Evolutionary conservation across 92 coral and sea anemone genomes (phyloP).

Genomic region (Palythoa grandis): DNA sequence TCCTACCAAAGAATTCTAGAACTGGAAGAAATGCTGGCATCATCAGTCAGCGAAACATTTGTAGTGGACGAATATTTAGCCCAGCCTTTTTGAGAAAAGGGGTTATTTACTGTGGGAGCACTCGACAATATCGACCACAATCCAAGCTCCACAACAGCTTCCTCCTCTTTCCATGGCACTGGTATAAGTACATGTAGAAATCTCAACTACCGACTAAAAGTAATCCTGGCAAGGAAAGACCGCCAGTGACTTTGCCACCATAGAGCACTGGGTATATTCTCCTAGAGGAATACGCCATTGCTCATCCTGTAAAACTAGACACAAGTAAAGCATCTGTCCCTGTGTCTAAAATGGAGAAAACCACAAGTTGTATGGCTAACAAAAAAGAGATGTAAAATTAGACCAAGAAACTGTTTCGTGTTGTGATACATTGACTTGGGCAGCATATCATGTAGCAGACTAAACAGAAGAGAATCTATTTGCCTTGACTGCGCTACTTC

Average conservation of each 20-base stretch:
- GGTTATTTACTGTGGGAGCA: conserved; percentile 60
- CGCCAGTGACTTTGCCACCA: conserved; percentile 55
- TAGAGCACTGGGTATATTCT: conserved; percentile 66
- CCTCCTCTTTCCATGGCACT: conserved; percentile 72
- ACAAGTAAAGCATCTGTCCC: conserved; percentile 61
- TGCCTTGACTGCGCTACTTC: conserved; percentile 57
- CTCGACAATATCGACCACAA: conserved; percentile 68
- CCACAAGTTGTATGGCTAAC: not conserved
- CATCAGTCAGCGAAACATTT: conserved; percentile 69
- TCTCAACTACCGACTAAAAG: conserved; percentile 45
- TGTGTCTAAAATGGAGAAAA: conserved; percentile 1
- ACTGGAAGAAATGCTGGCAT: too few relatives aligned
- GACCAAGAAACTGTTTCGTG: too few relatives aligned
- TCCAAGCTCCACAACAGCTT: too few relatives aligned
- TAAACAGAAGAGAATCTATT: conserved; percentile 17
- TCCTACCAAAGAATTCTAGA: too few relatives aligned
- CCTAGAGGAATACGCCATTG: conserved; percentile 1
- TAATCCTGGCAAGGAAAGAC: conserved; percentile 50
- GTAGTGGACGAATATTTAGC: conserved; percentile 55
- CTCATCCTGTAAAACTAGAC: conserved; percentile 61
- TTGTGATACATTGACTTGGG: too few relatives aligned
- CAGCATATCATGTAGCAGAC: too few relatives aligned
- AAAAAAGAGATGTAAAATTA: not conserved
- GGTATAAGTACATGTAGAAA: conserved; percentile 66
- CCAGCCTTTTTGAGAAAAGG: conserved; percentile 54